A percentile compares a stretch with the other conserved stretches of the same genome.
Conservation (phyloP, 2,888 invertebrate genomes). For the Didymodactylos carnosus region DNA sequence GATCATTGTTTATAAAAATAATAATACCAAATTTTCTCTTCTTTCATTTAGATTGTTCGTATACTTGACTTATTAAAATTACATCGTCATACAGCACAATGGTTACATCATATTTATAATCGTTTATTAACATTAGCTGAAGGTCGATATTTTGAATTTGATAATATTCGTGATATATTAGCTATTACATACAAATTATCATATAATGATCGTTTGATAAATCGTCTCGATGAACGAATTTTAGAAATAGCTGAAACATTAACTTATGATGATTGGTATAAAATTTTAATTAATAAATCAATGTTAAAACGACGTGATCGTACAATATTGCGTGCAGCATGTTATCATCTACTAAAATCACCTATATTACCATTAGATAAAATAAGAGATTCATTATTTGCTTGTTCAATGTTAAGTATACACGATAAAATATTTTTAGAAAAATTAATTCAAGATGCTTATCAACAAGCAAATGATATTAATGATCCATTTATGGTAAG, state of each 20-base stretch:
- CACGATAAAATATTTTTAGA: not conserved
- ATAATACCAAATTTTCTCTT: not conserved
- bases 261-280: not conserved
- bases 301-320: not conserved
- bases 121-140: not conserved
- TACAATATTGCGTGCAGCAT: not conserved
- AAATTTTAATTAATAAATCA: not conserved
- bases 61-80: not conserved
- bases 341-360: not conserved
- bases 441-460: not conserved
- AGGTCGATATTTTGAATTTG: not conserved
- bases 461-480: not conserved
- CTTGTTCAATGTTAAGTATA: not conserved
- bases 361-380: not conserved
- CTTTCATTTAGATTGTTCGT: not conserved
- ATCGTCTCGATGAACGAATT: not conserved
- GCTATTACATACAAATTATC: not conserved
- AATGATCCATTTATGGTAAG: not conserved
- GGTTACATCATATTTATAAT: not conserved
- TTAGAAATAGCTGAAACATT: not conserved
- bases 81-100: not conserved
- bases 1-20: not conserved
- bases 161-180: not conserved
- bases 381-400: not conserved
- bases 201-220: not conserved